Base-by-base conservation (phyloP, 2,888 invertebrate genomes). In the Lasioglossum leucozonium region DNA sequence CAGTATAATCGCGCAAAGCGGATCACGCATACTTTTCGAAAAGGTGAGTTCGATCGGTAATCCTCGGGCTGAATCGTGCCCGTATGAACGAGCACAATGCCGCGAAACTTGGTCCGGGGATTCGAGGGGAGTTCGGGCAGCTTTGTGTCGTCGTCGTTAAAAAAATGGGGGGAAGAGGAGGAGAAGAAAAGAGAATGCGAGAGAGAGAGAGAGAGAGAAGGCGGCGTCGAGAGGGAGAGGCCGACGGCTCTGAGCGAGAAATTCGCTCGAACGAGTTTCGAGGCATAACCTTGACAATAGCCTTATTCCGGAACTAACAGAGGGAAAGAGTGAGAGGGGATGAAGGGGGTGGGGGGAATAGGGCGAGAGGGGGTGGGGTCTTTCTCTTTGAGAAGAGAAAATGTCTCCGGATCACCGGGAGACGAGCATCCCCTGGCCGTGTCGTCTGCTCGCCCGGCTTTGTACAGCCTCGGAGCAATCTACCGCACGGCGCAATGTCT, bases 401-500 rank as follows among this genome's bases (percentile, higher is more conserved):
- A 84, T 80, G 82, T 77, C 84, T 55, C 71, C 72, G 84, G 81
- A 82, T 85, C 83, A 79, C 44, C 78, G 73, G 44, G 72, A 79
- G 72, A 86, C 81, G 87, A 82, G 80, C 80, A 77, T 72, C 80
- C 71, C 51, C 58, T 58, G 34, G 62, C 69, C 34, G 67, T 79
- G 84, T 85, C 81, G 81, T 88, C 88, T 84, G 77, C 84, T 79
- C 82, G 78, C 75, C 79, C 72, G 81, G 87, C 87, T 90, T 88
- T 88, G 81, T 86, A 82, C 87, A 76, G 75, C 84, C 86, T 87
- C 81, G 76, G 85, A 86, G 87, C 86, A 89, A 90, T 90, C 88
- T 87, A 84, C 86, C 88, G 79, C 81, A 75, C 80, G 65, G 77
- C 74, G 86, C 88, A 89, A 88, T 90, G 87, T 87, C 86, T 81